Conservation (phyloP, 2,888 invertebrate genomes). For the Timema cristinae region DNA sequence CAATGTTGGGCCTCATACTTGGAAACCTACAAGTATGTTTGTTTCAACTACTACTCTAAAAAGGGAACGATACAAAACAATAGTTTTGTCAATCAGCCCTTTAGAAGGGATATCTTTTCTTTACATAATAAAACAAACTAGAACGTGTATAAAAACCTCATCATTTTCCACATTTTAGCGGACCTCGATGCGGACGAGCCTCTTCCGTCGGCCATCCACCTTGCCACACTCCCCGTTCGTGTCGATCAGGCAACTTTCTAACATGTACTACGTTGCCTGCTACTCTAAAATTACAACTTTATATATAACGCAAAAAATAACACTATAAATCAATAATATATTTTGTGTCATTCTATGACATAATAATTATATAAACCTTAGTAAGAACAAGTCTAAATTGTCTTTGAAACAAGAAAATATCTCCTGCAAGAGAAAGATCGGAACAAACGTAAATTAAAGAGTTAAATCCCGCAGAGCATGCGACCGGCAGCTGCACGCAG, state of each 20-base stretch:
- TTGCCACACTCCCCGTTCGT: conserved; percentile 26
- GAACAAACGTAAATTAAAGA: conserved; percentile 28
- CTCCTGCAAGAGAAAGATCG: conserved; percentile 24
- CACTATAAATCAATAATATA: conserved; percentile 33
- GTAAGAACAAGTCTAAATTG: conserved; percentile 30
- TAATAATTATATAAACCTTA: conserved; percentile 28
- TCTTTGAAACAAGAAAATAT: conserved; percentile 29
- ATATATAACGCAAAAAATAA: conserved; percentile 30
- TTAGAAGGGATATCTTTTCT: conserved; percentile 29
- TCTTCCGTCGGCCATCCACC: conserved; percentile 21
- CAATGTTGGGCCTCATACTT: too few species aligned
- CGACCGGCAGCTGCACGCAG: conserved; percentile 31
- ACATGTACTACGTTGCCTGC: conserved; percentile 20
- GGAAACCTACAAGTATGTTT: too few species aligned
- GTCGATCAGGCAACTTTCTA: conserved; percentile 22
- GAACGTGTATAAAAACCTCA: conserved; percentile 34
- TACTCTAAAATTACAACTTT: conserved; percentile 26
- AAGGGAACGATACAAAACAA: conserved; percentile 33
- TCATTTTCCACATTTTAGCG: conserved; percentile 25
- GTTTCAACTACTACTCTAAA: conserved; percentile 26
- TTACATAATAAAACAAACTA: conserved; percentile 30
- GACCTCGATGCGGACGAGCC: conserved; percentile 26
- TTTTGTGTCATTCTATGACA: conserved; percentile 47
- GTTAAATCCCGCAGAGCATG: conserved; percentile 29
- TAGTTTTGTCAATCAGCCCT: conserved; percentile 31